Evolutionary conservation across 2,888 invertebrate genomes (phyloP), one percentile per base, ranked within the genome.

Genomic region (Phymatocera aterrima): DNA sequence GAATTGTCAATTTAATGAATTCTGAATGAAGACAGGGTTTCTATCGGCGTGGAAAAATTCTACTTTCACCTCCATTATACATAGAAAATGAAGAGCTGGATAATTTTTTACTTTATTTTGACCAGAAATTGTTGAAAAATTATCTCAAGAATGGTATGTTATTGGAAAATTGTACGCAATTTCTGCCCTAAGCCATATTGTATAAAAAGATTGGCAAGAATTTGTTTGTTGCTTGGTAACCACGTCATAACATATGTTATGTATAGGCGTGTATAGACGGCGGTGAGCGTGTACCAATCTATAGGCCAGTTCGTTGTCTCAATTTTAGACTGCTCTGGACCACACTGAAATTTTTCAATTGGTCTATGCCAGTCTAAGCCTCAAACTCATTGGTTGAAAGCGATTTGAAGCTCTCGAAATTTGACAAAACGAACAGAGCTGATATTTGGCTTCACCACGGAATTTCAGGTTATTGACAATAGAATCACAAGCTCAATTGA

Each of bases 191-290:
- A 79, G 78, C 79, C 85, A 83, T 83, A 46, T 81, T 79, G 80
- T 46, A n/a, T n/a, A 79, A 61, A 64, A 64, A 77, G 43, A 57
- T 77, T 40, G 60, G 61, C 57, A 68, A 34, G 46, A 2, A 40
- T 81, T 64, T 79, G 61, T 46, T 24, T 48, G 87, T 87, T 86
- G 87, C 87, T 80, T 84, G 78, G 87, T 40, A 80, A 86, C 86
- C 75, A 31, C 64, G 80, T 64, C 83, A 82, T 81, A 86, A 86
- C 85, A 86, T 79, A 57, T 64, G 61, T 81, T 81, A 83, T 78
- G 83, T 51, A 72, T 72, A 6, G 68, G 24, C 21, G 10, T 43
- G 68, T 57, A 57, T 57, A 12, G 57, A 57, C 28, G 28, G 21
- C n/a, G n/a, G n/a, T n/a, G n/a, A n/a, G n/a, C n/a, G n/a, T n/a